Evolutionary conservation across 2,113 vertebrate genomes (phyloP).

Genomic region (Corydoras maculifer): DNA sequence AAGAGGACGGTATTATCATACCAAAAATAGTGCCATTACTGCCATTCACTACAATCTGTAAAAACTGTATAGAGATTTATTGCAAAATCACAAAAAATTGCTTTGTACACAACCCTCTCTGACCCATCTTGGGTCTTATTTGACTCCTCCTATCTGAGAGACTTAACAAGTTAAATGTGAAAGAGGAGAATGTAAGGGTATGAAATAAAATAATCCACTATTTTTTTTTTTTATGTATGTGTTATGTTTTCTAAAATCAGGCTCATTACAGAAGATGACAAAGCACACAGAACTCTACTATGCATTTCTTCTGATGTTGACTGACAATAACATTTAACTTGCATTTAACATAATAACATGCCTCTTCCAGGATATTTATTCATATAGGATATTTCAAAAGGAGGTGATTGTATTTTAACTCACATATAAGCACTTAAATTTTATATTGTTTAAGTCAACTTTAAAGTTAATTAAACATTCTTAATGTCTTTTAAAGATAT

Average conservation of each 20-base stretch:
- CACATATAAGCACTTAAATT: too few species aligned
- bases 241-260: background rate
- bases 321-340: too few species aligned
- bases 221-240: background rate
- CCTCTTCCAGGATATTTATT: background rate
- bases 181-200: background rate
- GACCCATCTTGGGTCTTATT: too few species aligned
- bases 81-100: too few species aligned
- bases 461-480: too few species aligned
- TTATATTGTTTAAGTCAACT: too few species aligned
- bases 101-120: too few species aligned
- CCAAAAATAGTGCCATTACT: background rate
- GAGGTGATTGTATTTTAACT: too few species aligned
- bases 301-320: slow-evolving; percentile 2
- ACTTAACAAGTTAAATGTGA: background rate
- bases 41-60: too few species aligned
- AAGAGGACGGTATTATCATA: slow-evolving; percentile 11
- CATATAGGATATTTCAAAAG: background rate
- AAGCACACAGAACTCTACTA: background rate
- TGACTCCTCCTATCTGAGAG: background rate
- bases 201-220: slow-evolving; percentile 9
- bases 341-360: background rate
- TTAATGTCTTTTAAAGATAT: too few species aligned
- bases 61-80: too few species aligned
- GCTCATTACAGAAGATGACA: background rate